These are phyloP conservation scores for Pelecanus crispus DNA, from an alignment of 2,113 vertebrate genomes.

Conservation along the genomic window DNA sequence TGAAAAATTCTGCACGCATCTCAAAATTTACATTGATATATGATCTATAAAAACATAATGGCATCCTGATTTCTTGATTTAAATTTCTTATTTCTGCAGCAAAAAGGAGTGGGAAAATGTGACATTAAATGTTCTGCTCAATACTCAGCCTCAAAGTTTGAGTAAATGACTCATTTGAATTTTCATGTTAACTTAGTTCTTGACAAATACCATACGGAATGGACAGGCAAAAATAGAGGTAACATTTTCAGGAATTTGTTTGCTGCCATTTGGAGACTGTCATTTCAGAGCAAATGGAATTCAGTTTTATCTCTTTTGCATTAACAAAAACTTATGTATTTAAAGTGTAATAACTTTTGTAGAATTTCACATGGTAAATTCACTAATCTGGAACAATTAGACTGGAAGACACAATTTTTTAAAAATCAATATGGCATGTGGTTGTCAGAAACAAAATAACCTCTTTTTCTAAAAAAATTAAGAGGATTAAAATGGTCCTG, in stretches of 20 bases:
- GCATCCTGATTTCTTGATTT: background rate
- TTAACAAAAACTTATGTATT: slow-evolving; percentile 6
- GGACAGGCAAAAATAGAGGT: background rate
- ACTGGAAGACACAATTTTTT: background rate
- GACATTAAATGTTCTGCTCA: background rate
- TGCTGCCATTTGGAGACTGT: background rate
- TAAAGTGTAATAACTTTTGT: slow-evolving; percentile 35
- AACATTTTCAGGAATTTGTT: slow-evolving; percentile 2
- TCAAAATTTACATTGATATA: background rate
- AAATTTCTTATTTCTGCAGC: background rate
- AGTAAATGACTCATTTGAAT: background rate
- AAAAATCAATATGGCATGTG: background rate
- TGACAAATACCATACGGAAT: slow-evolving; percentile 25
- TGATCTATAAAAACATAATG: background rate
- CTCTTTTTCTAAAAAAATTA: background rate
- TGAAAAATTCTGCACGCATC: background rate
- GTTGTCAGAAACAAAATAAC: background rate
- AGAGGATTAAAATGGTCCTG: background rate
- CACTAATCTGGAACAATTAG: slow-evolving; percentile 20
- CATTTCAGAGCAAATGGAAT: background rate
- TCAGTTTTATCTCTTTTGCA: background rate
- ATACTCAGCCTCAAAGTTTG: background rate
- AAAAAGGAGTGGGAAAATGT: background rate
- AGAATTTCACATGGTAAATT: slow-evolving; percentile 3
- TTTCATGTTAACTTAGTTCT: background rate